Evolutionary conservation across 1,140 invertebrate species (phyloP).

Genomic region (Ganaspis sp.): DNA sequence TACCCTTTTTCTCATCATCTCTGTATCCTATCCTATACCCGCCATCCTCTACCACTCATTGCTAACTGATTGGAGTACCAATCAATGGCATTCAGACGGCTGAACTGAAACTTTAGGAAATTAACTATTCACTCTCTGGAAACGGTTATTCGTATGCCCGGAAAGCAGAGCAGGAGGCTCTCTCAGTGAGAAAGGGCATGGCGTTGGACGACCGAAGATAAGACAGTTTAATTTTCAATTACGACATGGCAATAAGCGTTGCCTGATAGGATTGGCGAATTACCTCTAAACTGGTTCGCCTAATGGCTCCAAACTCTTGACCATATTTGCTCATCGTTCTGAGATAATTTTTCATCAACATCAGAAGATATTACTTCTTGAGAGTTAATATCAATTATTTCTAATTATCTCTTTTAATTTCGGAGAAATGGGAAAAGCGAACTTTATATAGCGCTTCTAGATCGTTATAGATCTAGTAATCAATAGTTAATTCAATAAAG

Average conservation of each 20-base stretch:
- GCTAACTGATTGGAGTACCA: constrained; percentile 75
- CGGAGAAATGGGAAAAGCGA: background rate
- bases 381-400: background rate
- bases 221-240: constrained; percentile 75
- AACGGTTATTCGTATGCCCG: constrained; percentile 72
- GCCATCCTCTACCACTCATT: constrained; percentile 57
- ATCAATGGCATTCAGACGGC: constrained; percentile 75
- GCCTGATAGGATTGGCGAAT: constrained; percentile 23
- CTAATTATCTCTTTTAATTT: background rate
- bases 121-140: constrained; percentile 74
- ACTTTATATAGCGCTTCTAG: background rate
- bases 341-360: constrained; percentile 20
- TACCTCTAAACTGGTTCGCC: constrained; percentile 10
- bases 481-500: too few species aligned
- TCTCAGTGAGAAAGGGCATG: constrained; percentile 37
- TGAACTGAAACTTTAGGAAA: constrained; percentile 75
- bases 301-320: background rate
- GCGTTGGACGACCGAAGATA: constrained; percentile 61
- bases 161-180: constrained; percentile 62
- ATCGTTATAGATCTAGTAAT: too few species aligned
- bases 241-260: constrained; percentile 49
- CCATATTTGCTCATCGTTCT: background rate
- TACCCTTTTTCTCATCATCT: constrained; percentile 32
- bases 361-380: background rate
- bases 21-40: constrained; percentile 33